Percentiles rank a stretch among this genome's conserved stretches.
Conservation (phyloP, 2,888 invertebrate genomes). For the Galeopsomyia nigrocyanea region DNA sequence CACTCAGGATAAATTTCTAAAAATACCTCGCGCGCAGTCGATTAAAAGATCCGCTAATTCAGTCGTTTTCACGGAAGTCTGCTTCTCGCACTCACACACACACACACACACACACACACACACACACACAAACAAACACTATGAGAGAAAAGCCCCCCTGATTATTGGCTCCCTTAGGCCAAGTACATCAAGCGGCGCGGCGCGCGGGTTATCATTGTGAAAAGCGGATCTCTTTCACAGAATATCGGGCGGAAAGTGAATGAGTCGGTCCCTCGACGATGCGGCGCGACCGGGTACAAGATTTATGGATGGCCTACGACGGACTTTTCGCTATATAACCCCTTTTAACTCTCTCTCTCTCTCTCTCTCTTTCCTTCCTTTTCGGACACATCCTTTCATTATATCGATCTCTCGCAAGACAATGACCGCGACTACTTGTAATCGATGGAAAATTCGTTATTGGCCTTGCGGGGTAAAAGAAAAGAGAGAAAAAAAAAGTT, state of each 20-base stretch:
- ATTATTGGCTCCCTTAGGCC: slow-evolving; percentile 27
- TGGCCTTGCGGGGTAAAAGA: too few relatives aligned
- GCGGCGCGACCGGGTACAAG: slow-evolving; percentile 54
- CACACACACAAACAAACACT: too few relatives aligned
- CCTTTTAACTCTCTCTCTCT: slow-evolving; percentile 47
- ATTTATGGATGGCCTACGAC: slow-evolving; percentile 65
- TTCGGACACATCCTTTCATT: slow-evolving; percentile 3
- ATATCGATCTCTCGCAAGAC: slow-evolving; percentile 32
- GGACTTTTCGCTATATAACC: slow-evolving; percentile 57
- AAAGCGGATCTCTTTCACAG: slow-evolving; percentile 48
- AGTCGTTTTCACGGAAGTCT: slow-evolving; percentile 7
- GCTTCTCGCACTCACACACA: too few relatives aligned
- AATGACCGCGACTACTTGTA: slow-evolving; percentile 14
- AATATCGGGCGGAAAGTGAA: slow-evolving; percentile 64
- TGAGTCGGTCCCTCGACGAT: slow-evolving; percentile 67
- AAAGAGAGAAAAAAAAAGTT: slow-evolving; percentile 56
- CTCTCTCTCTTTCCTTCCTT: not conserved
- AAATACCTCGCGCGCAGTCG: not conserved
- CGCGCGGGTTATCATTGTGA: slow-evolving; percentile 43
- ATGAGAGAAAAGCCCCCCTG: not conserved
- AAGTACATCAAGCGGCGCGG: slow-evolving; percentile 23
- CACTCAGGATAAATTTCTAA: too few relatives aligned
- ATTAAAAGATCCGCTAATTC: slow-evolving; percentile 32
- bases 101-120: too few relatives aligned
- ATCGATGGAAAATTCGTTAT: slow-evolving; percentile 43